These are phyloP conservation scores for Equus quagga DNA, from an alignment of 2,113 vertebrate species.

Conservation along the genomic window DNA sequence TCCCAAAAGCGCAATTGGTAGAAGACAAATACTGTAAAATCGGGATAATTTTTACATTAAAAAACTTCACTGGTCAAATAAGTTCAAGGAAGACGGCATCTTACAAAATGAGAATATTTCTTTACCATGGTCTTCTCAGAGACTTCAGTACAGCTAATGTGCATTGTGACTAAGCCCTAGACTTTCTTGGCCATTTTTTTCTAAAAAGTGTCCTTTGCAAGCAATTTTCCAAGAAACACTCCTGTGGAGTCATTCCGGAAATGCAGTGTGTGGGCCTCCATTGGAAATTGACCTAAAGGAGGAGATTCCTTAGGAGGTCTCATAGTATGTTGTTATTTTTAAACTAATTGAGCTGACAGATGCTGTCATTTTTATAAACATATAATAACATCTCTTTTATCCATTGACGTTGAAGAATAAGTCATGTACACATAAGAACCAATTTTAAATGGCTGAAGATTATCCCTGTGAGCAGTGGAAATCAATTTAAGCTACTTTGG, in stretches of 20 bases:
- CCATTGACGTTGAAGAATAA: not conserved
- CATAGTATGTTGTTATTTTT: not conserved
- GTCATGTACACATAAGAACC: not conserved
- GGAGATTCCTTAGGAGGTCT: not conserved
- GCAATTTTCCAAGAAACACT: slow-evolving; percentile 38
- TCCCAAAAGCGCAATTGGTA: not conserved
- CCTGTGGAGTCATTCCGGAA: not conserved
- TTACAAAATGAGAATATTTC: not conserved
- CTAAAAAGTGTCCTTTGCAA: slow-evolving; percentile 12
- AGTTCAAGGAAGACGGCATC: not conserved
- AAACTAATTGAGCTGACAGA: not conserved
- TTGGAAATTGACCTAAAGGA: slow-evolving; percentile 13
- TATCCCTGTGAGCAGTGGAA: not conserved
- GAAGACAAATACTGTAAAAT: not conserved
- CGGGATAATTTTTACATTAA: not conserved
- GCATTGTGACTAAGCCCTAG: not conserved
- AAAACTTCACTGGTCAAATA: not conserved
- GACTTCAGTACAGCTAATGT: not conserved
- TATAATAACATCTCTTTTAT: not conserved
- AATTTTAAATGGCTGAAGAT: slow-evolving; percentile 35
- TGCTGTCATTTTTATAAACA: slow-evolving; percentile 2
- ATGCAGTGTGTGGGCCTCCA: not conserved
- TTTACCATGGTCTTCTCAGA: not conserved
- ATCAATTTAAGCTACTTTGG: slow-evolving; percentile 19
- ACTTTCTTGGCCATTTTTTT: not conserved